These are phyloP conservation scores for Conomelus anceps DNA, from an alignment of 2,888 invertebrate species.

Conservation along the genomic window DNA sequence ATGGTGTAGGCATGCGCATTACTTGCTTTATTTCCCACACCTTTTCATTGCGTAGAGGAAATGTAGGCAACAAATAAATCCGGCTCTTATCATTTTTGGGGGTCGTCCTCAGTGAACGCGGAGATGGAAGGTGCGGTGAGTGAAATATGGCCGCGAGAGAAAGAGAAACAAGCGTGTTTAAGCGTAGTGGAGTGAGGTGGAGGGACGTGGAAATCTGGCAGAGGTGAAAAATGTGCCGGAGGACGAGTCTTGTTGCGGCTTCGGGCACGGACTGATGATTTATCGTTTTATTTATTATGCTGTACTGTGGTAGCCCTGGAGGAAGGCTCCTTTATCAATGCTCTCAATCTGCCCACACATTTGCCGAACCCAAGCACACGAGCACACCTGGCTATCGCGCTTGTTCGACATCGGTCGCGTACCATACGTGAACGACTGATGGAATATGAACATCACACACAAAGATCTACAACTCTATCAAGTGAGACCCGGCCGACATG, in stretches of 20 bases:
- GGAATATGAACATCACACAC: not conserved
- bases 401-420: not conserved
- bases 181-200: not conserved
- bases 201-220: not conserved
- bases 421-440: not conserved
- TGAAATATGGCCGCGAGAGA: not conserved
- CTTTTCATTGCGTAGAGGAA: not conserved
- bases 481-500: not conserved
- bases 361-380: too few relatives aligned
- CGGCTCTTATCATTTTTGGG: not conserved
- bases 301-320: not conserved
- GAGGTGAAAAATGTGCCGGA: not conserved
- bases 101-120: not conserved
- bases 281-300: not conserved
- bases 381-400: not conserved
- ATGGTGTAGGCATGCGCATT: not conserved
- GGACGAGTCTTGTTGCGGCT: not conserved
- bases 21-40: not conserved
- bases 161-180: too few relatives aligned
- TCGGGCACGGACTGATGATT: not conserved
- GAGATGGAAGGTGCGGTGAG: not conserved
- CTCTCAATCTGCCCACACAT: not conserved
- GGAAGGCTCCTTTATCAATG: not conserved
- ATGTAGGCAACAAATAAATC: not conserved
- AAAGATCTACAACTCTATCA: not conserved